A percentile compares a stretch with the other conserved stretches of the same genome.
phyloP scores from a whole-genome alignment of 1,140 invertebrate species.

The Chironomus tepperi region DNA sequence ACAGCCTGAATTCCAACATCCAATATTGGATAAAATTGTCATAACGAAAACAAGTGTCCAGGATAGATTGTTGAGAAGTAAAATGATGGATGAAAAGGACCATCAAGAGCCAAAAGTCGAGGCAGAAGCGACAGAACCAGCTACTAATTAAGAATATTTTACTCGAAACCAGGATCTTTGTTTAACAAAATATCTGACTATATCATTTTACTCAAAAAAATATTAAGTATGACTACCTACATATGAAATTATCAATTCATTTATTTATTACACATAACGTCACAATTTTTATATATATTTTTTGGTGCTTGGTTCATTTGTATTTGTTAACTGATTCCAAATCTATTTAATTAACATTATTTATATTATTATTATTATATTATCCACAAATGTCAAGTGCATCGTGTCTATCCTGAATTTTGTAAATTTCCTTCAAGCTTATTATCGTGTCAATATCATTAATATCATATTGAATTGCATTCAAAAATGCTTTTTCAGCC shows the following conservation, averaged over 20 bases:
- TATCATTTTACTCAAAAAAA: too few species aligned
- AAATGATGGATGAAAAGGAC: neutral
- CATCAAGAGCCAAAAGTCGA: neutral
- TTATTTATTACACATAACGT: neutral
- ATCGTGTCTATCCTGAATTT: too few species aligned
- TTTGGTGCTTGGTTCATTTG: neutral
- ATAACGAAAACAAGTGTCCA: neutral
- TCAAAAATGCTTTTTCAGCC: too few species aligned
- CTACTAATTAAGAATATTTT: neutral
- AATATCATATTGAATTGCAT: too few species aligned
- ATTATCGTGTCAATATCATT: too few species aligned
- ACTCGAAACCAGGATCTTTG: too few species aligned
- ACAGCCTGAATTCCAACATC: neutral
- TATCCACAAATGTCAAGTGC: too few species aligned
- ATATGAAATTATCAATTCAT: neutral
- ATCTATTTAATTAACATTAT: too few species aligned
- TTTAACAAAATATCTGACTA: too few species aligned
- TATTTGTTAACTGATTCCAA: neutral
- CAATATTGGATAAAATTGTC: conserved; percentile 1
- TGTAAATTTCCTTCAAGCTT: too few species aligned
- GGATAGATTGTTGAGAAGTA: neutral
- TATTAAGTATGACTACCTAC: too few species aligned
- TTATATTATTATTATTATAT: too few species aligned
- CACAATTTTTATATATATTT: neutral
- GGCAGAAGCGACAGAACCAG: neutral